Evolutionary conservation across 2,113 vertebrate genomes (phyloP), one percentile per base, ranked within the genome.

Genomic region (Apodemus speciosus): DNA sequence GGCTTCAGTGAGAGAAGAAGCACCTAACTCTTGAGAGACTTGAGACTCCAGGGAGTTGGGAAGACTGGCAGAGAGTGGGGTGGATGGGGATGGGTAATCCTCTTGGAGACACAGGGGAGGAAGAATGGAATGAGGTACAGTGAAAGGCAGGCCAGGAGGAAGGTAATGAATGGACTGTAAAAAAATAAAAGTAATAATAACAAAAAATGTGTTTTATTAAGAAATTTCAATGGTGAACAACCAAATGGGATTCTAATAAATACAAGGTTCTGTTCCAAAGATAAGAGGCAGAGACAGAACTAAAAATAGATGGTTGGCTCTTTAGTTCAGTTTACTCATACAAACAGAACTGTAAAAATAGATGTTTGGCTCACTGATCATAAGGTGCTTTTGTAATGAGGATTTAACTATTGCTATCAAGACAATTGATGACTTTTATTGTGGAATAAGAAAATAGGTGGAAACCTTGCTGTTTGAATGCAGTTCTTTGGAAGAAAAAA

Each of bases 401-500:
- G 27, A 13, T 32, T 68, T 43, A 79, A 46, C 21, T 58, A 75
- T 16, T 60, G 4, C 7, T 73, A 25, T 10, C 35, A 60, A 25
- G 49, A 43, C 9, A 84, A n/a, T 4, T 21, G 64, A 23, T 76
- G 30, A 30, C 38, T 84, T 35, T 40, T 49, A 14, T 38, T 43
- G 64, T 0, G 15, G 43, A 51, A 51, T 15, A 85, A 60, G 58
- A 69, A 89, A 84, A 38, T 80, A 71, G 76, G 62, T 80, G 27
- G 38, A 79, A 53, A 14, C 11, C 8, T 68, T 40, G 23, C n/a
- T 53, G 43, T n/a, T 64, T 66, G 9, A n/a, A n/a, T n/a, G n/a
- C 21, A 87, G n/a, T 56, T 38, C 38, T 93, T 75, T 88, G 51
- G 58, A 79, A 94, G 43, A 51, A 32, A 81, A 93, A 51, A 27